Evolutionary conservation across 2,113 vertebrate species (phyloP).

Genomic region (Urocolius indicus): DNA sequence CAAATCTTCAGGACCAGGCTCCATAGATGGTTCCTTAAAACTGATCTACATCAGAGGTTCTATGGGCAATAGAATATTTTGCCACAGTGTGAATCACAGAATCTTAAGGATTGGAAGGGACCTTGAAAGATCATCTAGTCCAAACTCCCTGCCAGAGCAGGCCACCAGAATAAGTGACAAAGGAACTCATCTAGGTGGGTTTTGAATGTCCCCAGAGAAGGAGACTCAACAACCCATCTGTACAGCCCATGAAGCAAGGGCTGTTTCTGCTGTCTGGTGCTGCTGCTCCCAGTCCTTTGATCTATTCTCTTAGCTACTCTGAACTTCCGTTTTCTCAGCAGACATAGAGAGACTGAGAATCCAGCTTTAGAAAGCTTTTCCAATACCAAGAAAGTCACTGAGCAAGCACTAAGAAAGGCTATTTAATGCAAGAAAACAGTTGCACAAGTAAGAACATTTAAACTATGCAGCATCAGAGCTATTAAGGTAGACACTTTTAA

Average conservation of each 20-base stretch:
- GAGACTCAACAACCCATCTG: too few species aligned
- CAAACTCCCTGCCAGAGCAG: too few species aligned
- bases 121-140: too few species aligned
- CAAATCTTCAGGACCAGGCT: not conserved
- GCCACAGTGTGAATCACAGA: fast-evolving
- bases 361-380: not conserved
- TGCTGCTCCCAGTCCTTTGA: not conserved
- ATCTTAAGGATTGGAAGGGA: too few species aligned
- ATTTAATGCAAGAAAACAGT: not conserved
- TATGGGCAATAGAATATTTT: not conserved
- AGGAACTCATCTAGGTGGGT: too few species aligned
- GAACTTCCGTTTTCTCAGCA: not conserved
- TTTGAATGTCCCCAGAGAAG: too few species aligned
- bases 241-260: not conserved
- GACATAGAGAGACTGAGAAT: not conserved
- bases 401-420: not conserved
- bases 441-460: not conserved
- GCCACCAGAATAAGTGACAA: too few species aligned
- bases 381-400: not conserved
- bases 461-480: not conserved
- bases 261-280: not conserved
- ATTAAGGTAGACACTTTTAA: not conserved
- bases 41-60: not conserved
- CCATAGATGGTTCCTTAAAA: not conserved
- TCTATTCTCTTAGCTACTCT: not conserved